Conservation (phyloP, 2,888 invertebrate genomes). For the Gnatocerus cornutus region DNA sequence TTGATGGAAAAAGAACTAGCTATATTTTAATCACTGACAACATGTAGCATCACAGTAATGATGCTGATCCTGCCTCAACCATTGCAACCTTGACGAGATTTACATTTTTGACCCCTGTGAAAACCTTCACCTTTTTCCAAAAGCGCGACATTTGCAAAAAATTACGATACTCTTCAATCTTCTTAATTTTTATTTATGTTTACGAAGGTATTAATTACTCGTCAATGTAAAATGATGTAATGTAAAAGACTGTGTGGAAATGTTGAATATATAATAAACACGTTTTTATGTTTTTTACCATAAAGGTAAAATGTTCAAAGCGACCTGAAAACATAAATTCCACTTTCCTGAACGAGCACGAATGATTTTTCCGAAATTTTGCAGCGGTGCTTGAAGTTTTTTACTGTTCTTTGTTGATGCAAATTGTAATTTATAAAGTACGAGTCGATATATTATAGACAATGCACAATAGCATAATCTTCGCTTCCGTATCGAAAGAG, state of each 20-base stretch:
- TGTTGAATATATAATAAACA: too few species aligned
- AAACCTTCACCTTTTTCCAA: slow-evolving; percentile 50
- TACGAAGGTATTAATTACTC: too few species aligned
- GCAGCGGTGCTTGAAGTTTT: too few species aligned
- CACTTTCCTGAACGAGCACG: too few species aligned
- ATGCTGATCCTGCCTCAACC: slow-evolving; percentile 31
- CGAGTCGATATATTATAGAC: slow-evolving; percentile 11
- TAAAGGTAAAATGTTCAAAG: too few species aligned
- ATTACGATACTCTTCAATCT: background rate
- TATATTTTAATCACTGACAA: slow-evolving; percentile 37
- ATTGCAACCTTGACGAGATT: slow-evolving; percentile 51
- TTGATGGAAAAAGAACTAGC: slow-evolving; percentile 27
- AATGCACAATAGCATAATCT: slow-evolving; percentile 19
- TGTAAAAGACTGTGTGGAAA: too few species aligned
- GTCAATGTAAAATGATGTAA: too few species aligned
- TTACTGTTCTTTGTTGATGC: background rate
- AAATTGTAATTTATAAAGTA: slow-evolving; percentile 13
- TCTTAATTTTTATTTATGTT: background rate
- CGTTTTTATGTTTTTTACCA: too few species aligned
- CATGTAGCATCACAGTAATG: slow-evolving; percentile 37
- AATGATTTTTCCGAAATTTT: too few species aligned
- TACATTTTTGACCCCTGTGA: slow-evolving; percentile 49
- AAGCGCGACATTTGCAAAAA: slow-evolving; percentile 26
- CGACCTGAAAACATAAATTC: too few species aligned
- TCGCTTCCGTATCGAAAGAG: slow-evolving; percentile 27